A percentile compares a stretch with the other conserved stretches of the same genome.
Conservation (phyloP, 2,888 invertebrate genomes). For the Spicauda simplicius region DNA sequence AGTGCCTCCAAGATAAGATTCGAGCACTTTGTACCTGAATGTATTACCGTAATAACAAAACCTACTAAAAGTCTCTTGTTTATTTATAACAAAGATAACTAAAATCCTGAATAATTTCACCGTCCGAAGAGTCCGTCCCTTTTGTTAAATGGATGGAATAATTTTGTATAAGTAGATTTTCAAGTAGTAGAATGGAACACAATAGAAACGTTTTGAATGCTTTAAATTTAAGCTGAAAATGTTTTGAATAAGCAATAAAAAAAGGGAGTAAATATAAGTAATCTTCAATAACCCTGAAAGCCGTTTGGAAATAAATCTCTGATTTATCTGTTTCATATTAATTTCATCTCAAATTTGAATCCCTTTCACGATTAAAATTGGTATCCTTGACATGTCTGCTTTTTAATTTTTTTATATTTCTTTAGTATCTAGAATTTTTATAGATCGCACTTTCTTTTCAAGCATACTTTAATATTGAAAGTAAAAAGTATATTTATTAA, state of each 20-base stretch:
- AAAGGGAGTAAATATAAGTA: not conserved
- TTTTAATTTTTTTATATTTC: not conserved
- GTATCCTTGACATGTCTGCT: not conserved
- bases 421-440: too few species aligned
- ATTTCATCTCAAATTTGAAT: slow-evolving; percentile 5
- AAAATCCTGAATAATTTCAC: slow-evolving; percentile 28
- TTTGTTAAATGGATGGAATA: slow-evolving; percentile 24
- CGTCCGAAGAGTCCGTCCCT: slow-evolving; percentile 14
- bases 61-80: slow-evolving; percentile 16
- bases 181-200: slow-evolving; percentile 3
- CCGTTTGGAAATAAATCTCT: not conserved
- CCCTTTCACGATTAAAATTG: not conserved
- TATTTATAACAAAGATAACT: slow-evolving; percentile 28
- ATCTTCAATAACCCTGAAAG: not conserved
- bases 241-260: not conserved
- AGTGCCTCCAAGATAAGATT: slow-evolving; percentile 18
- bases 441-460: too few species aligned
- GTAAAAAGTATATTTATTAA: too few species aligned
- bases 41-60: slow-evolving; percentile 20
- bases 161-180: slow-evolving; percentile 20
- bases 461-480: too few species aligned
- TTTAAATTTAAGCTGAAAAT: slow-evolving; percentile 18
- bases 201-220: slow-evolving; percentile 17
- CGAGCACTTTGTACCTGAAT: slow-evolving; percentile 8
- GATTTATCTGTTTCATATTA: slow-evolving; percentile 1